A percentile compares a stretch with the other conserved stretches of the same genome.
phyloP scores from a whole-genome alignment of 35 echinoderm and acorn worm genomes.

The Stichopus chloronotus region DNA sequence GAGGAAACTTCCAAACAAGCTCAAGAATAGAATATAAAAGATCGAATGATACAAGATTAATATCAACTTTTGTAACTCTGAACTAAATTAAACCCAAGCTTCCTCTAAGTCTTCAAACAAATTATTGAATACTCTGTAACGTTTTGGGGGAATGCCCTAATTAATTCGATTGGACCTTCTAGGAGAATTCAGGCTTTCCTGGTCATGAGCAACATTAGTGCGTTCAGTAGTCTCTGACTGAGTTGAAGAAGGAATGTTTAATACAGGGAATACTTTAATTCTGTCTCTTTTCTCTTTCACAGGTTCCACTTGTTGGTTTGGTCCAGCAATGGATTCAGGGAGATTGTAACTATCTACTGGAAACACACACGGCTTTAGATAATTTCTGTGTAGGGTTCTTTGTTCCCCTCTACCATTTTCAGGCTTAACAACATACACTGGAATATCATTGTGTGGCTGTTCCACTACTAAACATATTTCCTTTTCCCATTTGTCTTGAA shows the following conservation, averaged over 20 bases:
- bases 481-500: constrained; percentile 67
- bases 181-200: no score
- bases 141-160: no score
- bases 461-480: constrained; percentile 24
- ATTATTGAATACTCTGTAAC: no score
- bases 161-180: no score
- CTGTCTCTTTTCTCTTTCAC: not conserved
- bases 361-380: constrained; percentile 63
- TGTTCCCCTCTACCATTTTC: constrained; percentile 43
- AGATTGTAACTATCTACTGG: no score
- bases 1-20: no score
- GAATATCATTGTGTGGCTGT: constrained; percentile 32
- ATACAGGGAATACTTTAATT: no score
- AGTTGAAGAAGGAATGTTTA: not conserved
- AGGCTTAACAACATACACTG: constrained; percentile 61
- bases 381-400: constrained; percentile 70
- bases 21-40: no score
- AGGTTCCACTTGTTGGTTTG: not conserved
- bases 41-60: no score
- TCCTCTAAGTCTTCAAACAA: constrained; percentile 16
- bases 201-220: not conserved
- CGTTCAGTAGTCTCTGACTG: not conserved
- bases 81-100: not conserved
- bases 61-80: no score
- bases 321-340: no score